Evolutionary conservation across 2,888 invertebrate genomes (phyloP).

Genomic region (Halictus quadricinctus): DNA sequence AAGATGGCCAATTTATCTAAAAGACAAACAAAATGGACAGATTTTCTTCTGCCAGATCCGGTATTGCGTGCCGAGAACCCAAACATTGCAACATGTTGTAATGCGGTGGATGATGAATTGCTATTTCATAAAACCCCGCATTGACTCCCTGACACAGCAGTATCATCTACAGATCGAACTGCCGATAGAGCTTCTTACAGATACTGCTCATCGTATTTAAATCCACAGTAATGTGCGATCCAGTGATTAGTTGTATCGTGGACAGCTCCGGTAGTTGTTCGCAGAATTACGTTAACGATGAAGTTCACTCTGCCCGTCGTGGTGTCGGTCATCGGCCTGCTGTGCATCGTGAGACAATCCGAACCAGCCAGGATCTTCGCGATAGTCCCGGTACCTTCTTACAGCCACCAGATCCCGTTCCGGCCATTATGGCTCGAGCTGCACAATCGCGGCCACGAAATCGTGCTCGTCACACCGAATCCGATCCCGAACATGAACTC

Average conservation of each 20-base stretch:
- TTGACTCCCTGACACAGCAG: background rate
- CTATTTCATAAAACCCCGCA: background rate
- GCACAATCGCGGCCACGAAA: slow-evolving; percentile 82
- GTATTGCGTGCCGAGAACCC: background rate
- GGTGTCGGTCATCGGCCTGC: background rate
- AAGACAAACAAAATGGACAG: background rate
- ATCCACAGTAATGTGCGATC: background rate
- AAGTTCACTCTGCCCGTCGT: background rate
- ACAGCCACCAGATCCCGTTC: slow-evolving; percentile 83
- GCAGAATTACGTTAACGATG: slow-evolving; percentile 3
- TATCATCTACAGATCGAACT: background rate
- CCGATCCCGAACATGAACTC: slow-evolving; percentile 80
- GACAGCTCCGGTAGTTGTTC: rapidly evolving
- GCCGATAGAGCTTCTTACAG: background rate
- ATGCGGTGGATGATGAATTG: background rate
- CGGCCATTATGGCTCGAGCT: slow-evolving; percentile 82
- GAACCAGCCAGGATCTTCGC: slow-evolving; percentile 81
- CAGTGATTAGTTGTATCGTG: background rate
- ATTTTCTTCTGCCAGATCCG: background rate
- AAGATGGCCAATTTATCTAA: too few relatives aligned
- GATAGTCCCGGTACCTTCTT: slow-evolving; percentile 81
- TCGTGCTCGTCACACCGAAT: slow-evolving; percentile 82
- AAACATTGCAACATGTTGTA: background rate
- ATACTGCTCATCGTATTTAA: background rate
- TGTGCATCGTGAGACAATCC: background rate